phyloP scores from a whole-genome alignment of 2,797 vertebrate genomes.

The Enteromius mattozi region DNA sequence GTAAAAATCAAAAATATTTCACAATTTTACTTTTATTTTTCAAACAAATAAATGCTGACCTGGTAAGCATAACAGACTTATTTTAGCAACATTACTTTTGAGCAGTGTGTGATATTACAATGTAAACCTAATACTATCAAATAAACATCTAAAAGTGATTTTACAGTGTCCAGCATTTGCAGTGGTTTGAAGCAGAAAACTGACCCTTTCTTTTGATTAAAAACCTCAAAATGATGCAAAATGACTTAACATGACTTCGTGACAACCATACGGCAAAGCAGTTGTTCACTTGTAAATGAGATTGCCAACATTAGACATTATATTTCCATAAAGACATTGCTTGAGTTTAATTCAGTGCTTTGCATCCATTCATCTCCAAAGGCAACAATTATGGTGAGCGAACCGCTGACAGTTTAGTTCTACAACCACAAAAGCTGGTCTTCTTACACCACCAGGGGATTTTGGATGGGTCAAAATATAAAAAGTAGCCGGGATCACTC shows the following conservation, averaged over 20 bases:
- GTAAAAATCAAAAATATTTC: no score
- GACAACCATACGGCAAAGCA: background rate
- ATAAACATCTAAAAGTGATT: background rate
- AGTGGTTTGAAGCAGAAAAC: background rate
- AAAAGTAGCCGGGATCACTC: slow-evolving; percentile 58
- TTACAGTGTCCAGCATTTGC: background rate
- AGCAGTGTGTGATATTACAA: background rate
- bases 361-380: background rate
- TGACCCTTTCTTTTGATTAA: background rate
- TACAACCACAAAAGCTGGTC: background rate
- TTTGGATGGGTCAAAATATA: background rate
- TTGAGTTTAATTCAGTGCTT: background rate
- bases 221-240: background rate
- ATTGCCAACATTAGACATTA: background rate
- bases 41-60: no score
- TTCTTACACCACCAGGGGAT: background rate
- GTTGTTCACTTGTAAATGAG: background rate
- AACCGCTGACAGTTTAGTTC: background rate
- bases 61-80: background rate
- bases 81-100: background rate
- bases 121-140: background rate
- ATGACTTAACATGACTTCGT: background rate
- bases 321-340: background rate
- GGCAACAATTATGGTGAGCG: background rate
- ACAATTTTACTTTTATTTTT: background rate